A percentile compares a stretch with the other conserved stretches of the same genome.
Evolutionary conservation across 2,113 vertebrate species (phyloP).

Genomic region (Eulacestoma nigropectus): DNA sequence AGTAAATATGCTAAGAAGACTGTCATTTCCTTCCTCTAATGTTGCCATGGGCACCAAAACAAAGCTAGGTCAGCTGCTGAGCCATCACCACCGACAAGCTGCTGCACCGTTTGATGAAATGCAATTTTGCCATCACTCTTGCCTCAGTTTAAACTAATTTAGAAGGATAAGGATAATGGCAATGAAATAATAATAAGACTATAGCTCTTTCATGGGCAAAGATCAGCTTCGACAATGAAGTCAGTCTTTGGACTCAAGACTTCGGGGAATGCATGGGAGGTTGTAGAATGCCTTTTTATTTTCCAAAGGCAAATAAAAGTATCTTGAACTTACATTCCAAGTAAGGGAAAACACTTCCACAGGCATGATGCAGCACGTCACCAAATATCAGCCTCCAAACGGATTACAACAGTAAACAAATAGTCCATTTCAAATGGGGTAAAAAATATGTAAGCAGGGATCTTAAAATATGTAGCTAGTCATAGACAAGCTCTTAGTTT

Average conservation of each 20-base stretch:
- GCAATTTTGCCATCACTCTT: not conserved
- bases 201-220: not conserved
- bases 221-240: not conserved
- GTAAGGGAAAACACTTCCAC: not conserved
- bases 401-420: not conserved
- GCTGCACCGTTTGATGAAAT: not conserved
- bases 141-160: not conserved
- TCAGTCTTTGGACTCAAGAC: not conserved
- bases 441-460: not conserved
- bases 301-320: not conserved
- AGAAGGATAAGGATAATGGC: not conserved
- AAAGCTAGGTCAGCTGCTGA: not conserved
- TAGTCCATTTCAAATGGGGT: not conserved
- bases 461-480: not conserved
- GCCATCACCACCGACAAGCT: not conserved
- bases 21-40: slow-evolving; percentile 29
- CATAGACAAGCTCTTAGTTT: not conserved
- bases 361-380: not conserved
- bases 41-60: slow-evolving; percentile 45
- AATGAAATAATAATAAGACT: not conserved
- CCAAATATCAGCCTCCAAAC: not conserved
- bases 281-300: not conserved
- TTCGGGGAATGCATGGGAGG: not conserved
- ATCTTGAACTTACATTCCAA: not conserved
- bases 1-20: not conserved